Evolutionary conservation across 2,113 vertebrate genomes (phyloP), one percentile per base, ranked within the genome.

Genomic region (Phylloscopus trochiloides): DNA sequence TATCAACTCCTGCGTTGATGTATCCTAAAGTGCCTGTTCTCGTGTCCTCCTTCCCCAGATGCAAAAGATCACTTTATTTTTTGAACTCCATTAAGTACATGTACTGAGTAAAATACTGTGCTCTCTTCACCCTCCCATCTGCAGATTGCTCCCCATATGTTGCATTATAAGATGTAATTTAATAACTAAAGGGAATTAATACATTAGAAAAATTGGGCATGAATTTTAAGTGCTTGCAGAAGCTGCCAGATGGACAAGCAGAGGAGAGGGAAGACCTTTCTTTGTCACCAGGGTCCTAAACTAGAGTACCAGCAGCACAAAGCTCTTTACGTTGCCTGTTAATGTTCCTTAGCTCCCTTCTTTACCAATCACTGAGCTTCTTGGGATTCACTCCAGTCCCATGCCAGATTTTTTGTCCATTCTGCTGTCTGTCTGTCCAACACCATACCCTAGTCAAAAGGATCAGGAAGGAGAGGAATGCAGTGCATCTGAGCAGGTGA

Each of bases 111-210:
- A 90, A 96, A 88, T 70, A 80, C 63, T 65, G 87, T 83, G 67
- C 51, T 90, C 54, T 94, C 62, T 72, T 94, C 75, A 47, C 77
- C 57, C 76, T 95, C 57, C 68, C 58, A 61, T 89, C 90, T 91
- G 81, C 91, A 93, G 54, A 94, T 92, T 85, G 67, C 54, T 94
- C 50, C 67, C 92, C 75, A 70, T 93, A 92, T 94, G 95, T 82
- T 95, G n/a, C 61, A 59, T 83, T 90, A 61, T 62, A 81, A 89
- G 47, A 71, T 28, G 43, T 76, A 90, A 90, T 88, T 61, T 79
- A 93, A 80, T 86, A 93, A 94, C 58, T 70, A 43, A 80, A 63
- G 52, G 12, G 48, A 92, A 92, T 91, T 95, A 92, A 95, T 95
- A 57, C 43, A 86, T 88, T 79, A 7, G 15, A 75, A 95, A 86